Percentiles rank a stretch among this genome's conserved stretches.
Evolutionary conservation across 2,113 vertebrate species (phyloP).

Genomic region (Myrmecobius fasciatus): DNA sequence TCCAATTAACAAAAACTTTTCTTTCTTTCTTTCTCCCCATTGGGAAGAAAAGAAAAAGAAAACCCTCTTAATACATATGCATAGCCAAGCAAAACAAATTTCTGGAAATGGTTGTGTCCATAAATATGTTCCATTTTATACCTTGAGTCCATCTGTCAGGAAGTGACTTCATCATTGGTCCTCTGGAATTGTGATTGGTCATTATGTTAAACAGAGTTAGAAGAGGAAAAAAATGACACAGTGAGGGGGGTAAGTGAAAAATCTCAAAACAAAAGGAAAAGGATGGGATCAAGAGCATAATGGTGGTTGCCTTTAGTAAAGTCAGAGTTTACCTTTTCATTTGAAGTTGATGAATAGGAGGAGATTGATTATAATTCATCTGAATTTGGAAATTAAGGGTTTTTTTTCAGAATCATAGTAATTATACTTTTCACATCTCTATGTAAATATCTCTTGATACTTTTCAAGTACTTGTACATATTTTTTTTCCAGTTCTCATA

Average conservation of each 20-base stretch:
- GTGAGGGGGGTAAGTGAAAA: neutral
- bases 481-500: constrained; percentile 9
- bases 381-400: neutral
- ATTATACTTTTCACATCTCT: neutral
- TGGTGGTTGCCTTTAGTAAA: neutral
- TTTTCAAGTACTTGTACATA: constrained; percentile 11
- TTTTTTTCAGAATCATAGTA: neutral
- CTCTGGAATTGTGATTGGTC: neutral
- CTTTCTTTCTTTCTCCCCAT: neutral
- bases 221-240: neutral
- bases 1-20: neutral
- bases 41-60: neutral
- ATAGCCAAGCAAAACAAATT: neutral
- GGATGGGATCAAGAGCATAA: neutral
- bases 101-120: neutral
- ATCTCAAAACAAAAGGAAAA: neutral
- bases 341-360: neutral
- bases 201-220: neutral
- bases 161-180: neutral
- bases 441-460: neutral
- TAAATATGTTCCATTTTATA: neutral
- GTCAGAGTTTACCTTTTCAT: neutral
- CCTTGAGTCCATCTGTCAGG: neutral
- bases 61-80: neutral
- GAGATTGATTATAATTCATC: neutral